Evolutionary conservation across 2,888 invertebrate genomes (phyloP), one percentile per base, ranked within the genome.

Genomic region (Cryptus armator): DNA sequence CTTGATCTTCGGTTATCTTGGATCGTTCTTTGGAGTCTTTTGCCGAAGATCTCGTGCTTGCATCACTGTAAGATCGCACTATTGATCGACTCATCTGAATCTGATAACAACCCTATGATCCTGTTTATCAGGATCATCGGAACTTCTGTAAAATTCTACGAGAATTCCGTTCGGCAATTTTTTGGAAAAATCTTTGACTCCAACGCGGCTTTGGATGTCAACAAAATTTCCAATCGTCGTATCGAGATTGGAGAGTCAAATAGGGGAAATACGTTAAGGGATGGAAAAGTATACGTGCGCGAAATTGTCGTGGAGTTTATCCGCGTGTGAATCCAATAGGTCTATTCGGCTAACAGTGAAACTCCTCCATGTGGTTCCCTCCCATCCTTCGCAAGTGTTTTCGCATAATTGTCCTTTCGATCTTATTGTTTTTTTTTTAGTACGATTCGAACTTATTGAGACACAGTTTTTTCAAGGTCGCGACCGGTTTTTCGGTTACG

Each of bases 271-370:
- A 24, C 53, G 51, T n/a, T 59, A 66, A 71, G 59, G 53, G 67
- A 77, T 77, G 81, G 53, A 77, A 84, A 81, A 81, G 74, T 74
- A 76, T 67, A 43, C 76, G 83, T 84, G 80, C 66, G 72, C 46
- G 46, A 62, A 53, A 48, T 75, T 62, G 32, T 74, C 68, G 83
- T 74, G 78, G 62, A 10, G 37, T 24, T 56, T 62, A 37, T n/a
- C 29, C 48, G 56, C n/a, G 71, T 53, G 37, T n/a, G 32, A 78
- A 48, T 12, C 19, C 10, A 29, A 67, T 29, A 12, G 3, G 12
- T 19, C 44, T 78, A 29, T 59, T 29, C 66, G n/a, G 24, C 14
- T 10, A 64, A n/a, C 29, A 62, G 78, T 79, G 78, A 62, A 79
- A 70, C 6, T 75, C 68, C 19, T 51, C 19, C 46, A 59, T 74